Evolutionary conservation across 2,113 vertebrate genomes (phyloP).

Genomic region (Alligator sinensis): DNA sequence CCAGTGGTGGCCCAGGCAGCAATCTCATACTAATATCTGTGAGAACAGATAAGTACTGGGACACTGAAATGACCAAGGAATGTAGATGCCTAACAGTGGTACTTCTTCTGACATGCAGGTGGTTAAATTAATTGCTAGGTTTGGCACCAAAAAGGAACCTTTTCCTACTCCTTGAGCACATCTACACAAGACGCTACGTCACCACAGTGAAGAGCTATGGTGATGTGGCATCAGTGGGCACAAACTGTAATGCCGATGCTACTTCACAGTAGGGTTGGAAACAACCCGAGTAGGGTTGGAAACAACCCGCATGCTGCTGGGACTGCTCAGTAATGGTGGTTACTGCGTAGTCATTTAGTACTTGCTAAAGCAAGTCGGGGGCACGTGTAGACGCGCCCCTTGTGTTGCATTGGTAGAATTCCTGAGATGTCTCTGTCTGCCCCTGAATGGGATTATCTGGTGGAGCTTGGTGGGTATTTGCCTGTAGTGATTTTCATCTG

Average conservation of each 20-base stretch:
- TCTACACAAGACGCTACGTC: too few relatives aligned
- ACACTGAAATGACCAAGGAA: not conserved
- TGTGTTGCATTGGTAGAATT: fast-evolving
- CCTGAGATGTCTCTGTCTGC: not conserved
- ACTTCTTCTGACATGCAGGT: not conserved
- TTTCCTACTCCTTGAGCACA: too few relatives aligned
- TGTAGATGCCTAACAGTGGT: not conserved
- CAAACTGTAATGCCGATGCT: too few relatives aligned
- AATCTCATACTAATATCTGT: not conserved
- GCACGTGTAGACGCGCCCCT: too few relatives aligned
- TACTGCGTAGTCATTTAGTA: too few relatives aligned
- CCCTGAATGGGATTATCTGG: fast-evolving
- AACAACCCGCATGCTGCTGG: too few relatives aligned
- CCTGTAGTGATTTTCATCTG: fast-evolving
- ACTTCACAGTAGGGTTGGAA: too few relatives aligned
- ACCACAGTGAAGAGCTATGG: too few relatives aligned
- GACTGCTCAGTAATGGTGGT: too few relatives aligned
- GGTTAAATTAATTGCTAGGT: not conserved
- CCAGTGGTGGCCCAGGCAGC: not conserved
- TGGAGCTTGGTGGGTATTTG: fast-evolving
- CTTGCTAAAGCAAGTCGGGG: too few relatives aligned
- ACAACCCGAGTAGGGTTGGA: too few relatives aligned
- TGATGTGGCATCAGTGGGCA: too few relatives aligned
- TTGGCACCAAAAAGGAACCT: not conserved
- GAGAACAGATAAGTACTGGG: not conserved